These are phyloP conservation scores for Rotaria socialis DNA, from an alignment of 2,888 invertebrate species.

Conservation along the genomic window DNA sequence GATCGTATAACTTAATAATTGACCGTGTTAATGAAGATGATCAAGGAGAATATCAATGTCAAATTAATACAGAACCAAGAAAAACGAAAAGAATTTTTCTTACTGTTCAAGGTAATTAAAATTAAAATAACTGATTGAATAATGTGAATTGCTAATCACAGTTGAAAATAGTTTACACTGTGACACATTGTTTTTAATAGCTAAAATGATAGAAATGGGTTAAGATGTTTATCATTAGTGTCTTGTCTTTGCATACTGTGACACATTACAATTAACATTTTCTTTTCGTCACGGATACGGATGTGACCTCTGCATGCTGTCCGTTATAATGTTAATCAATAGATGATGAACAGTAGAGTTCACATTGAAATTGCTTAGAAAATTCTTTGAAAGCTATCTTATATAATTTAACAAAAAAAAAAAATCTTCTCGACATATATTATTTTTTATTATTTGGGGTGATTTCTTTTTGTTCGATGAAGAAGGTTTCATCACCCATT, in stretches of 20 bases:
- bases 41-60: conserved; percentile 37
- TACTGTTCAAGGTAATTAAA: conserved; percentile 17
- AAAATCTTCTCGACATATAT: no score
- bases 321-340: no score
- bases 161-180: background rate
- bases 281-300: background rate
- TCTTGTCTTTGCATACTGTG: background rate
- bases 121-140: no score
- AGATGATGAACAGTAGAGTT: no score
- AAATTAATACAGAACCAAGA: conserved; percentile 21
- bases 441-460: no score
- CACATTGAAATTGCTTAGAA: no score
- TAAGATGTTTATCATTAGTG: background rate
- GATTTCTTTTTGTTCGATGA: no score
- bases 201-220: background rate
- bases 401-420: background rate
- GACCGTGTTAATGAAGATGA: conserved; percentile 33
- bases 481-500: no score
- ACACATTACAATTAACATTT: conserved; percentile 19
- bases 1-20: conserved; percentile 26
- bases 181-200: background rate
- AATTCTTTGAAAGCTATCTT: no score
- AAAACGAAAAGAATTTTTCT: conserved; percentile 24
- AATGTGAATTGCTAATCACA: background rate
- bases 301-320: background rate